Conservation (phyloP, 2,113 vertebrate species). For the Chloropsis hardwickii region DNA sequence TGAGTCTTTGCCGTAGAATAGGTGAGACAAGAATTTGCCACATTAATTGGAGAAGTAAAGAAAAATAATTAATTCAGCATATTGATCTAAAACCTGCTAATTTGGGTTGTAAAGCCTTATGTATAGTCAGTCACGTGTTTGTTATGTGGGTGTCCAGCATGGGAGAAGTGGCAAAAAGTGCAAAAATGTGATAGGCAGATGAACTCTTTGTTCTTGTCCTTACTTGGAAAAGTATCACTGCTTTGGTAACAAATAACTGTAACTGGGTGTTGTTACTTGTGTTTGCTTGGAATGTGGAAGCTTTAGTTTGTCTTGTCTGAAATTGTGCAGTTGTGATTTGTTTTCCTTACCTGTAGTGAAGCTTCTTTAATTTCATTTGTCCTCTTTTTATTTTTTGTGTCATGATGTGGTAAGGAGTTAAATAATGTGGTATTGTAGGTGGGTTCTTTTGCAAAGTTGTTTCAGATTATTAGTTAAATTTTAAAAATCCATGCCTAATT, state of each 20-base stretch:
- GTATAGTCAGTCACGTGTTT: accelerated
- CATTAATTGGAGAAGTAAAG: background rate
- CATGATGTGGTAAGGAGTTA: background rate
- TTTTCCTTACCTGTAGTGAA: background rate
- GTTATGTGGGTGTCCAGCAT: background rate
- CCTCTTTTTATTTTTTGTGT: background rate
- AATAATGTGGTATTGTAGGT: background rate
- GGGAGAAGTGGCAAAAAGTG: background rate
- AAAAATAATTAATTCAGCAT: background rate
- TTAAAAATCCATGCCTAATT: background rate
- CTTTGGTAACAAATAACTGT: background rate
- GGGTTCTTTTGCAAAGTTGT: background rate
- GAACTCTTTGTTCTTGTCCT: background rate
- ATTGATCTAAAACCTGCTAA: background rate
- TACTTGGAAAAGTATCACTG: background rate
- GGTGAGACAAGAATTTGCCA: background rate
- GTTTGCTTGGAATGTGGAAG: background rate
- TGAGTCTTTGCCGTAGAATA: background rate
- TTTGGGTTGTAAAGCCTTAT: background rate
- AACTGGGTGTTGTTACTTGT: background rate
- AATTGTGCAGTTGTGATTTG: background rate
- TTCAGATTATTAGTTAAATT: background rate
- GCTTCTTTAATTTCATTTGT: background rate
- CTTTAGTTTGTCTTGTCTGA: background rate
- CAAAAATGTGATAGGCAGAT: background rate